phyloP scores from a whole-genome alignment of 2,888 invertebrate genomes.

The Dione vanillae region DNA sequence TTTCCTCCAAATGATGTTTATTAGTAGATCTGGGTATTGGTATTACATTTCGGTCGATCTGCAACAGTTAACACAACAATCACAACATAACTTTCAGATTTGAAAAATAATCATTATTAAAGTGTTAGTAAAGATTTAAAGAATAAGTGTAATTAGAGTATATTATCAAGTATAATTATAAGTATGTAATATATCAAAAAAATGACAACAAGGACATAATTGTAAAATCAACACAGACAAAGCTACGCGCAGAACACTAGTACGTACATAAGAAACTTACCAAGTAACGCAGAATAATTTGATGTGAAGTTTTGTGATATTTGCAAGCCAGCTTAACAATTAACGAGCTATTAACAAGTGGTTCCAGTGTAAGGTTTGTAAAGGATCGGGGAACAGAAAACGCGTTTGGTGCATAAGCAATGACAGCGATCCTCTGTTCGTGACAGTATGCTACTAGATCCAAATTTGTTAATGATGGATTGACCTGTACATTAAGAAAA shows the following conservation, averaged over 20 bases:
- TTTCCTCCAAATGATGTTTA: conserved; percentile 75
- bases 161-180: no score
- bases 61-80: no score
- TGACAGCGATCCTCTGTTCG: background rate
- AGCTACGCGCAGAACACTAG: no score
- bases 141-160: no score
- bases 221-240: no score
- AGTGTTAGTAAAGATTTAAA: no score
- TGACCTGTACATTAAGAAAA: background rate
- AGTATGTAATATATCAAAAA: no score
- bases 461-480: conserved; percentile 8
- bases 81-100: no score
- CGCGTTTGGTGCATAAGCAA: background rate
- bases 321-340: conserved; percentile 14
- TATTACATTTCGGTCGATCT: no score
- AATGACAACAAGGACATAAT: no score
- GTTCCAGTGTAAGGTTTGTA: background rate
- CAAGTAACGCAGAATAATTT: conserved; percentile 81
- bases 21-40: conserved; percentile 86
- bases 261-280: conserved; percentile 73
- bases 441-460: no score
- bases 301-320: conserved; percentile 21
- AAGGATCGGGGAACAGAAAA: background rate
- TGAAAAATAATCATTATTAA: no score
- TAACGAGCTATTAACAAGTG: conserved; percentile 1